Evolutionary conservation across 1,140 invertebrate genomes (phyloP).

Genomic region (Cotesia glomerata): DNA sequence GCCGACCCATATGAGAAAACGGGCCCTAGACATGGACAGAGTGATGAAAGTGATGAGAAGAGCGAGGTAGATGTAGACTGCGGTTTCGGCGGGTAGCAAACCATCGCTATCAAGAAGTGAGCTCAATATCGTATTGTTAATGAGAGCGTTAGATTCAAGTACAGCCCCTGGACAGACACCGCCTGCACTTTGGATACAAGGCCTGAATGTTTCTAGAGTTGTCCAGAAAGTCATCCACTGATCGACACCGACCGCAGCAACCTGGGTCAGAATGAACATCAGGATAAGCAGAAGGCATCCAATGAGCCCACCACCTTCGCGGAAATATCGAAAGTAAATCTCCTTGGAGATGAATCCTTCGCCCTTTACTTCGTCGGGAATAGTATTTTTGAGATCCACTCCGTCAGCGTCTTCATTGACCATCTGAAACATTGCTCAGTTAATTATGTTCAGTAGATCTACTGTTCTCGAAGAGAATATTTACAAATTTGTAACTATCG

Average conservation of each 20-base stretch:
- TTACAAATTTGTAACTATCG: slow-evolving; percentile 30
- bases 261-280: slow-evolving; percentile 72
- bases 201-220: slow-evolving; percentile 58
- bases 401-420: slow-evolving; percentile 11
- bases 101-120: slow-evolving; percentile 43
- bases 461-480: neutral
- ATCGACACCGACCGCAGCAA: slow-evolving; percentile 73
- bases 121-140: slow-evolving; percentile 32
- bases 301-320: slow-evolving; percentile 69
- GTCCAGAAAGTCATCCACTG: slow-evolving; percentile 84
- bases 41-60: slow-evolving; percentile 53
- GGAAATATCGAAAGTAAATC: slow-evolving; percentile 73
- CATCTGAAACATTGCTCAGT: neutral
- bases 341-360: slow-evolving; percentile 65
- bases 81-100: slow-evolving; percentile 34
- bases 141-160: slow-evolving; percentile 7
- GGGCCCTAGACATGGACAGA: slow-evolving; percentile 67
- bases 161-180: slow-evolving; percentile 7
- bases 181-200: slow-evolving; percentile 23
- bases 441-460: too few species aligned
- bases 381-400: neutral
- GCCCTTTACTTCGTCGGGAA: slow-evolving; percentile 50
- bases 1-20: slow-evolving; percentile 79
- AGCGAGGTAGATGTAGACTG: slow-evolving; percentile 59
- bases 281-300: slow-evolving; percentile 67